A percentile compares a stretch with the other conserved stretches of the same genome.
phyloP scores from a whole-genome alignment of 2,113 vertebrate species.

The Progne subis region DNA sequence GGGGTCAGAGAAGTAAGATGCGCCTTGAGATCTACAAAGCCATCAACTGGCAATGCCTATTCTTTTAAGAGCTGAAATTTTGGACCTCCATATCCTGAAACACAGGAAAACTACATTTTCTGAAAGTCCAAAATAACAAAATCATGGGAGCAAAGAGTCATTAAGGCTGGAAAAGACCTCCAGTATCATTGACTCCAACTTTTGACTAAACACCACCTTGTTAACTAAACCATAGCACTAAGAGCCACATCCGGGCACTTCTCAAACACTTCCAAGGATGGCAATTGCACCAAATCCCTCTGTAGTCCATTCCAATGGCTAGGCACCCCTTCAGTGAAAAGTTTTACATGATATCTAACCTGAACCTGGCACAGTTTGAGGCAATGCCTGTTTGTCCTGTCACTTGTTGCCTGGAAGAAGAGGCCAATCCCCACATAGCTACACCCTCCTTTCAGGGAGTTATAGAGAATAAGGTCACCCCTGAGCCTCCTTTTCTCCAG shows the following conservation, averaged over 20 bases:
- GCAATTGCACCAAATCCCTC: not conserved
- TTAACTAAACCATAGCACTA: not conserved
- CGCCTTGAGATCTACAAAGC: not conserved
- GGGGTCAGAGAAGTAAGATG: not conserved
- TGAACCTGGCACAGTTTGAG: not conserved
- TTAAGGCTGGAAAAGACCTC: not conserved
- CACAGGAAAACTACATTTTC: not conserved
- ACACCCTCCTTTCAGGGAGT: not conserved
- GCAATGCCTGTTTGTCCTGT: not conserved
- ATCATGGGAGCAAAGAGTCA: not conserved
- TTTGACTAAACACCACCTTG: not conserved
- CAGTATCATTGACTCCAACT: fast-evolving
- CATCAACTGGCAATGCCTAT: not conserved
- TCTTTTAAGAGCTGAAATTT: not conserved
- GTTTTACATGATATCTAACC: not conserved
- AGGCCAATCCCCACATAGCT: not conserved
- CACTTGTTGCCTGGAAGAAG: not conserved
- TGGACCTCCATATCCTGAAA: not conserved
- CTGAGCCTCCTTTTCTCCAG: not conserved
- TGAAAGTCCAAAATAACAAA: not conserved
- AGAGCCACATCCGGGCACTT: not conserved
- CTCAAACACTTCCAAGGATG: not conserved
- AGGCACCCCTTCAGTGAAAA: not conserved
- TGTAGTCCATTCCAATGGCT: not conserved
- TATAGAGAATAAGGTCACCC: too few species aligned